phyloP scores from a whole-genome alignment of 2,888 invertebrate genomes.

The Carterocephalus palaemon region DNA sequence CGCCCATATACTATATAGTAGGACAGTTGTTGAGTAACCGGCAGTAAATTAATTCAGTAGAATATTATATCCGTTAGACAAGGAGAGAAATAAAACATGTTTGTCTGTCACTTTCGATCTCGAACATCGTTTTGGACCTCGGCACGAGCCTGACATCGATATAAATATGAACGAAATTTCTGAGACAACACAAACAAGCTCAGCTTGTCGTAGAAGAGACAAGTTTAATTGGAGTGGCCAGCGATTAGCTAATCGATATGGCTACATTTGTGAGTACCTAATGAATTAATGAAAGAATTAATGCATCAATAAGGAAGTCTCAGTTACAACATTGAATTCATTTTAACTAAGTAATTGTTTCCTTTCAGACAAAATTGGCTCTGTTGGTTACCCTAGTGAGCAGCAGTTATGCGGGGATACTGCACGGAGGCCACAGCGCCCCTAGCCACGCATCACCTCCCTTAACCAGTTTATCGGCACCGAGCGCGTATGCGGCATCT shows the following conservation, averaged over 20 bases:
- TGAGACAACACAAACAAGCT: constrained; percentile 63
- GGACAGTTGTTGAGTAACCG: constrained; percentile 57
- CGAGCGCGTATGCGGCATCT: constrained; percentile 31
- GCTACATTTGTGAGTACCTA: constrained; percentile 68
- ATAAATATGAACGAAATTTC: constrained; percentile 67
- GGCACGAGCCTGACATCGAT: constrained; percentile 50
- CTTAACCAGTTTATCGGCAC: constrained; percentile 30
- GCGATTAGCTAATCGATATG: constrained; percentile 75
- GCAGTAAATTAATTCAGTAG: constrained; percentile 56
- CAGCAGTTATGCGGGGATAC: constrained; percentile 56
- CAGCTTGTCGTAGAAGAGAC: constrained; percentile 62
- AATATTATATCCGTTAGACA: constrained; percentile 64
- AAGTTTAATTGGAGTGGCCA: constrained; percentile 60
- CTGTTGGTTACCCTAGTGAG: constrained; percentile 67
- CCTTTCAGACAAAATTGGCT: constrained; percentile 64
- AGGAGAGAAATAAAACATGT: constrained; percentile 63
- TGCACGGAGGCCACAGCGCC: constrained; percentile 46
- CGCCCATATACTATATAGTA: constrained; percentile 41
- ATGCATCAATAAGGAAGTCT: too few relatives aligned
- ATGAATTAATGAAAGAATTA: constrained; percentile 1
- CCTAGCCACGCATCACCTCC: constrained; percentile 28
- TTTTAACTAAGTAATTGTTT: constrained; percentile 24
- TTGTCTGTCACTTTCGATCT: constrained; percentile 53
- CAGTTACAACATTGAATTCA: too few relatives aligned
- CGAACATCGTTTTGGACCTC: constrained; percentile 45